Base-by-base conservation (phyloP, 2,888 invertebrate species). In the Spialia ferax region DNA sequence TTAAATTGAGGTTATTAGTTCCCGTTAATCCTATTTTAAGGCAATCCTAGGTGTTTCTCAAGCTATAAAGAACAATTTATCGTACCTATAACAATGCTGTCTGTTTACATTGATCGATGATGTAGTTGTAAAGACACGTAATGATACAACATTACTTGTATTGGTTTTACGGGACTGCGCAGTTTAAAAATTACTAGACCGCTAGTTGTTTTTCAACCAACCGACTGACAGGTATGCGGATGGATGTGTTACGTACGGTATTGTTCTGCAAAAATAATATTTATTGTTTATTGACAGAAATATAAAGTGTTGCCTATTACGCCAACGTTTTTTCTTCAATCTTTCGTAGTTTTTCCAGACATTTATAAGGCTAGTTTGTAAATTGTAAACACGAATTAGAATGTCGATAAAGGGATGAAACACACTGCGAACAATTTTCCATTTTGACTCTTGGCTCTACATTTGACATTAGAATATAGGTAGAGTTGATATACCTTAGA, bases 131-230 rank as follows among this genome's bases (percentile, higher is more conserved):
- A 20, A 18, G 10, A 26, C 18, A 15, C 45, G 38, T 52, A 50
- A 48, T 65, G 59, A 35, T 50, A 59, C 42, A 59, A 55, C 56
- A 63, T 42, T 56, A 56, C 65, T 4, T 10, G 50, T 65, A 59
- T 65, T 59, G 52, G 65, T 52, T 26, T 42, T 65, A 52, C 65
- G 65, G 65, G 64, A 59, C 38, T 59, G 52, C 57, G 23, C 26
- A 65, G 48, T 65, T 65, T 38, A 52, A 38, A 50, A 65, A 65
- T 63, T 63, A 56, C 38, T 35, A 59, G 38, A 48, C 65, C 65
- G 65, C 38, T 59, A 59, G 38, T 35, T n/a, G 26, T 52, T 65
- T 59, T 64, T 57, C 4, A 23, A 29, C 29, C 50, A 45, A 52
- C n/a, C 29, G 26, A 63, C 22, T 13, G 8, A 20, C 32, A 32